A percentile compares a stretch with the other conserved stretches of the same genome.
Conservation (phyloP, 2,113 vertebrate genomes). For the Chiloscyllium plagiosum region DNA sequence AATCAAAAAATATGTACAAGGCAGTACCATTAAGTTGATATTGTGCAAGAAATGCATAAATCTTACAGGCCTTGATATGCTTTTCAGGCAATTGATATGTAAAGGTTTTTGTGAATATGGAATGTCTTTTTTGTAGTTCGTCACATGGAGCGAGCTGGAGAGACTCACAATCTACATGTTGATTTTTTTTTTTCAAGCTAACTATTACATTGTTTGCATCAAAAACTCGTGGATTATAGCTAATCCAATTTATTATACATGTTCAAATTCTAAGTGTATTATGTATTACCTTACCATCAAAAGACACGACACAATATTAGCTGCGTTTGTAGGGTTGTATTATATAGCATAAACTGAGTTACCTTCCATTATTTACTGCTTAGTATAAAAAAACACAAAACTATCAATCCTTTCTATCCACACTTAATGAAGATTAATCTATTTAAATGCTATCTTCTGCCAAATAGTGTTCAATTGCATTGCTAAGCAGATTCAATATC, state of each 20-base stretch:
- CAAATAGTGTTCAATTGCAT: background rate
- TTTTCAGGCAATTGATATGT: background rate
- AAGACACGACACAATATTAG: background rate
- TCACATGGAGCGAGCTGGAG: background rate
- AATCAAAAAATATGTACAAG: too few relatives aligned
- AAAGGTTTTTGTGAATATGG: background rate
- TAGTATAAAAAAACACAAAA: conserved; percentile 62
- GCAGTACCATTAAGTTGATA: background rate
- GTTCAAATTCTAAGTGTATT: conserved; percentile 10
- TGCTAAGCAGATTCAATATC: background rate
- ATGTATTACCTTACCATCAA: background rate
- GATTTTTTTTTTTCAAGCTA: background rate
- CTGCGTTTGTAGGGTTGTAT: background rate
- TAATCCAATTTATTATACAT: background rate
- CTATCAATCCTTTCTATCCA: conserved; percentile 40
- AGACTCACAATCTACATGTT: background rate
- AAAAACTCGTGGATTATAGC: background rate
- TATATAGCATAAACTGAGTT: conserved; percentile 46
- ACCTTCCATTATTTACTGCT: conserved; percentile 49
- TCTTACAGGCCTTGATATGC: background rate
- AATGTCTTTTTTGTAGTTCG: background rate
- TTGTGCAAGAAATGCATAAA: background rate
- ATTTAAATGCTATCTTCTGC: background rate
- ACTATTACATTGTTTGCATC: background rate
- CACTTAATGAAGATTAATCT: background rate